A percentile compares a stretch with the other conserved stretches of the same genome.
Conservation (phyloP, 2,888 invertebrate genomes). For the Embidobia sp. region DNA sequence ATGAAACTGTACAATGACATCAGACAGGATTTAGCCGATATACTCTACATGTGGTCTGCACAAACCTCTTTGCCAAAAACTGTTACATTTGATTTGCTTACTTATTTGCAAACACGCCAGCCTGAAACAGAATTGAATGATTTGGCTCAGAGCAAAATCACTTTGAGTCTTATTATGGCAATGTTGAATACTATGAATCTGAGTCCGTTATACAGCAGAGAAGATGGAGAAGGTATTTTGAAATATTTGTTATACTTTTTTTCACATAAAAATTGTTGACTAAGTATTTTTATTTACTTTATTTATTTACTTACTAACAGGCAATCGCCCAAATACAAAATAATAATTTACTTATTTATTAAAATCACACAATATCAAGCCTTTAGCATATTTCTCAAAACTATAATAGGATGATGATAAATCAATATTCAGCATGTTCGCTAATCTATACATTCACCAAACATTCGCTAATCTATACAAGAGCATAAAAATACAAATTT, state of each 20-base stretch:
- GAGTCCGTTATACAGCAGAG: slow-evolving; percentile 87
- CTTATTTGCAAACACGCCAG: slow-evolving; percentile 73
- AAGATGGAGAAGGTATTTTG: slow-evolving; percentile 86
- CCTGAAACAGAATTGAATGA: slow-evolving; percentile 83
- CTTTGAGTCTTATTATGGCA: slow-evolving; percentile 91
- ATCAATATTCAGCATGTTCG: no score
- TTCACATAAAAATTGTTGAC: no score
- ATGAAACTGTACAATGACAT: slow-evolving; percentile 89
- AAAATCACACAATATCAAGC: no score
- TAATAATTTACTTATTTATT: no score
- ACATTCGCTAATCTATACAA: no score
- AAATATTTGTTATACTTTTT: background rate
- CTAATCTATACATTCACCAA: no score
- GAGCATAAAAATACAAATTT: no score
- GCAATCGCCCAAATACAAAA: no score
- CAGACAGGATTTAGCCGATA: slow-evolving; percentile 87
- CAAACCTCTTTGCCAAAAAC: slow-evolving; percentile 89
- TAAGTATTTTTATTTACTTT: no score
- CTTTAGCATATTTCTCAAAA: no score
- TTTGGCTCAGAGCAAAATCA: slow-evolving; percentile 90
- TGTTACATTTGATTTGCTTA: slow-evolving; percentile 85
- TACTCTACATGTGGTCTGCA: slow-evolving; percentile 89
- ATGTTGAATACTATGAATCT: slow-evolving; percentile 92
- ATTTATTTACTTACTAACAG: no score
- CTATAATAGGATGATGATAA: no score